Percentiles rank a stretch among this genome's conserved stretches.
Evolutionary conservation across 2,797 vertebrate genomes (phyloP).

Genomic region (Chaenodraco wilsoni): DNA sequence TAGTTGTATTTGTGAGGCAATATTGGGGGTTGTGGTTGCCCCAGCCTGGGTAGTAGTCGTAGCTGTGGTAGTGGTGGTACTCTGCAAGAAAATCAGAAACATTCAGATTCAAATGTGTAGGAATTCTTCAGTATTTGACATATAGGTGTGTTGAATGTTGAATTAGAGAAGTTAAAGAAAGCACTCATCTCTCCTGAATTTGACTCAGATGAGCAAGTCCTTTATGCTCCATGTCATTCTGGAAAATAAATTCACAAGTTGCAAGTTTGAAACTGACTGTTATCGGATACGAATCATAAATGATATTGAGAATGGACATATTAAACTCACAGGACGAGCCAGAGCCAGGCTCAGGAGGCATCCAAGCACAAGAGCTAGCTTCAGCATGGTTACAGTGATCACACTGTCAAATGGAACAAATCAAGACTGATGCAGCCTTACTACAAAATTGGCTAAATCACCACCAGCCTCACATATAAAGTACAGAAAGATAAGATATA

Average conservation of each 20-base stretch:
- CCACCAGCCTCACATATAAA: neutral
- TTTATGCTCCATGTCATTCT: slow-evolving; percentile 14
- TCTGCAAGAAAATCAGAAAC: neutral
- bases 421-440: neutral
- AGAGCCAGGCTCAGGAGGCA: slow-evolving; percentile 54
- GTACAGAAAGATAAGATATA: neutral
- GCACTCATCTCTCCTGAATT: slow-evolving; percentile 7
- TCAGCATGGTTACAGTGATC: slow-evolving; percentile 53
- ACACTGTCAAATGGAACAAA: slow-evolving; percentile 9
- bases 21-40: neutral
- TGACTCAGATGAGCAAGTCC: neutral
- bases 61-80: neutral
- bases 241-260: slow-evolving; percentile 5
- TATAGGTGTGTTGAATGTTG: neutral
- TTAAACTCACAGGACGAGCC: slow-evolving; percentile 55
- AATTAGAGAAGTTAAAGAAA: neutral
- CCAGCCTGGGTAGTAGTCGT: too few species aligned
- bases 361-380: slow-evolving; percentile 43
- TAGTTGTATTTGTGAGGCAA: neutral
- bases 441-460: neutral
- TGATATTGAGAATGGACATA: neutral
- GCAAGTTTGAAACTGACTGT: neutral
- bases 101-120: neutral
- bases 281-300: neutral
- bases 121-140: neutral